phyloP scores from a whole-genome alignment of 2,888 invertebrate genomes.

The Ernsta delagoae region DNA sequence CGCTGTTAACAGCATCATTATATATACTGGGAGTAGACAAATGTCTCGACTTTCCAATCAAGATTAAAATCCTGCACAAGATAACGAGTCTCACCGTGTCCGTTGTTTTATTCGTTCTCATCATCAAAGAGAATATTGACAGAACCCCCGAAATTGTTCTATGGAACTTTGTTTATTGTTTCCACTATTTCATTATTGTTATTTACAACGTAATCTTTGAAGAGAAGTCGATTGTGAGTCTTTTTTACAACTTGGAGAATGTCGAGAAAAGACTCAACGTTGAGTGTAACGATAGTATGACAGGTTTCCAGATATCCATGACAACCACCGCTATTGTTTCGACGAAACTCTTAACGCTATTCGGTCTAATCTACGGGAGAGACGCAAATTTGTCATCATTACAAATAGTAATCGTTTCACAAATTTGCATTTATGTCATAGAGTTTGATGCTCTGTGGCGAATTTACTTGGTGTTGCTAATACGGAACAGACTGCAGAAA shows the following conservation, averaged over 20 bases:
- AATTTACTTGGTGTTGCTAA: slow-evolving; percentile 12
- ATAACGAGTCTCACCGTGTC: slow-evolving; percentile 3
- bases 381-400: background rate
- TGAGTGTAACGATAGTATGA: background rate
- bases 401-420: slow-evolving; percentile 8
- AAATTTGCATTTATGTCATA: slow-evolving; percentile 1
- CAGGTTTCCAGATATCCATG: slow-evolving; percentile 11
- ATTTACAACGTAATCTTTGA: slow-evolving; percentile 17
- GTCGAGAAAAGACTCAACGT: slow-evolving; percentile 2
- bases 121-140: background rate
- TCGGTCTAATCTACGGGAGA: background rate
- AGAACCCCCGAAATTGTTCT: slow-evolving; percentile 15
- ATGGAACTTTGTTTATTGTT: slow-evolving; percentile 15
- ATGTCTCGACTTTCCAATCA: background rate
- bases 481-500: slow-evolving; percentile 6
- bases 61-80: slow-evolving; percentile 11
- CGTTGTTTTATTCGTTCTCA: background rate
- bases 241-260: background rate
- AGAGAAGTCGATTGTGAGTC: background rate
- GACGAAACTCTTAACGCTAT: background rate
- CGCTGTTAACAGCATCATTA: slow-evolving; percentile 5
- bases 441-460: slow-evolving; percentile 19
- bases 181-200: background rate
- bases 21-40: slow-evolving; percentile 22
- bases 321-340: background rate